Evolutionary conservation across 30 jellyfish, hydroid and myxozoan genomes (phyloP), one percentile per base, ranked within the genome.

Genomic region (Pseudorhiza aurosa): DNA sequence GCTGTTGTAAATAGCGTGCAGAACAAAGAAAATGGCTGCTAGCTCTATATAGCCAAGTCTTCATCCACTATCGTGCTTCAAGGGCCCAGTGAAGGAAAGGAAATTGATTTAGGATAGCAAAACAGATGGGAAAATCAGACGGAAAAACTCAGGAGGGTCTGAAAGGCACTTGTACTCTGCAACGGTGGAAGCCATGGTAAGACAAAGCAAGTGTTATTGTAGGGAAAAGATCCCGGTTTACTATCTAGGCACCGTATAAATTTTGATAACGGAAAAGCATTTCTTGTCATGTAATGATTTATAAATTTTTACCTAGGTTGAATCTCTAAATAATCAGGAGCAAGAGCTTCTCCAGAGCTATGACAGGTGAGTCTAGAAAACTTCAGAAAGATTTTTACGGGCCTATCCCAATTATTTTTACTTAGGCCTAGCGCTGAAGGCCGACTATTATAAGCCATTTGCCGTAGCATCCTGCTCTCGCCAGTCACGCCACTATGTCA

Each of bases 331-430:
- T 57, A 82, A 40, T 37, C 86, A 79, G 82, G 99, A 93, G 91
- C 89, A 93, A 75, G 94, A 93, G 88, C 90, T 93, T 75, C 99
- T 93, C 42, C 84, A 93, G 70, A 93, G 88, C 72, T 93, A 93
- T 82, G 99, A 93, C 94, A 93, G 99, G 99, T 93, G 60, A 51
- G 88, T 4, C 65, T 8, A 2, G 9, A 17, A 22, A 43, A 12
- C 68, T 68, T 33, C 1, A 3, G 8, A 45, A 1, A 53, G 67
- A 53, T n/a, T 6, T n/a, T 53, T 53, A 18, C 14, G 67, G n/a
- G n/a, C n/a, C n/a, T n/a, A n/a, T n/a, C n/a, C 36, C 67, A 22
- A 33, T 15, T 21, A 53, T 53, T 53, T 53, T 9, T 53, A 36
- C 6, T 36, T 53, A 53, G 67, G 67, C 67, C 67, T 33, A 18